Evolutionary conservation across 2,797 vertebrate species (phyloP), one percentile per base, ranked within the genome.

Genomic region (Brachymystax lenok): DNA sequence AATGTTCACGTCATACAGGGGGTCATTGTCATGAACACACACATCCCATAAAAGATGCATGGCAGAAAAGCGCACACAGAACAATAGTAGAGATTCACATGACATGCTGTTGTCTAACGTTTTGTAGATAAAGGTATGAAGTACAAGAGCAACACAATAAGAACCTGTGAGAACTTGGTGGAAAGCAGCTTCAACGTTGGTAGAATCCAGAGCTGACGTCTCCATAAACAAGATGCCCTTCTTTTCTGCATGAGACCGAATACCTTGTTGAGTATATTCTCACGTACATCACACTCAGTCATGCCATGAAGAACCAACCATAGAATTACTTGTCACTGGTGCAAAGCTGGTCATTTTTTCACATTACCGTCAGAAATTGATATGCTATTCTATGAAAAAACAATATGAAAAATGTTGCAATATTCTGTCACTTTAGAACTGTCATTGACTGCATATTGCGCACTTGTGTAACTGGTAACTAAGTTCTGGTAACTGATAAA

Each of bases 131-230:
- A 21, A 61, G 1, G 3, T 8, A 59, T 46, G 33, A 40, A 56
- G 2, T 24, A 19, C 19, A 66, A 40, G 52, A 40, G 59, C 14
- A 61, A 61, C n/a, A 46, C 17, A 30, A 6, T 35, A 21, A 21
- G 88, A 91, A 99, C 98, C 97, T 92, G 94, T 93, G 85, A 99
- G 95, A 88, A 99, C 97, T 84, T 97, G 96, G 82, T 95, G 96
- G 90, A 99, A 99, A 84, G 98, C 97, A 74, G 87, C 93, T 94
- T 99, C 98, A 27, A 99, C 98, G 1, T 99, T 99, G 83, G 94
- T 97, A 21, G 98, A 98, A 83, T 98, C 96, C 92, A 99, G 83
- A 74, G 97, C 98, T 16, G 98, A 99, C 0, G 98, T 99, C 92
- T 99, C 98, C 52, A 98, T 99, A 82, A 95, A 99, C 74, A 98